Percentiles rank a stretch among this genome's conserved stretches.
phyloP scores from a whole-genome alignment of 2,888 invertebrate genomes.

The Amphipyra tragopoginis region DNA sequence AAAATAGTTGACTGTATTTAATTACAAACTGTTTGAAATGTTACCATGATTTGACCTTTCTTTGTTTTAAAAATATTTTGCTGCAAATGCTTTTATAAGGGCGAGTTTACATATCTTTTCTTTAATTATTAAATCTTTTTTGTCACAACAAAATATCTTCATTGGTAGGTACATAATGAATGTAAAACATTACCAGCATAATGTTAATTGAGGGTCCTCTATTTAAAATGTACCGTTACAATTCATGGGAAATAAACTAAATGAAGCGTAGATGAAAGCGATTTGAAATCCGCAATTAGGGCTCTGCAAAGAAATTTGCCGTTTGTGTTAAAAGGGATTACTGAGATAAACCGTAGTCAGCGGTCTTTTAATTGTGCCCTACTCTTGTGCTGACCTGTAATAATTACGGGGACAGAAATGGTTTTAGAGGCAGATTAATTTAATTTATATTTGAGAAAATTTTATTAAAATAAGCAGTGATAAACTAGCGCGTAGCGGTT shows the following conservation, averaged over 20 bases:
- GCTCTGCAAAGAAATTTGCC: conserved; percentile 57
- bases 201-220: conserved; percentile 19
- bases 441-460: neutral
- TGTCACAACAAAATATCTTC: neutral
- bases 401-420: conserved; percentile 58
- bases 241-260: conserved; percentile 59
- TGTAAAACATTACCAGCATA: too few species aligned
- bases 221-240: conserved; percentile 41
- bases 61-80: too few species aligned
- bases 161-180: too few species aligned
- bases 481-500: too few species aligned
- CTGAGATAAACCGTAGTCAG: conserved; percentile 62
- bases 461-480: too few species aligned
- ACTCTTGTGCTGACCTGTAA: conserved; percentile 61
- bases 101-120: too few species aligned
- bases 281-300: conserved; percentile 61
- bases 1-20: too few species aligned
- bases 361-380: conserved; percentile 66
- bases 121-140: too few species aligned
- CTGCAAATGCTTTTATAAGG: too few species aligned
- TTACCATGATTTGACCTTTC: too few species aligned
- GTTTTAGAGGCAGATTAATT: conserved; percentile 11
- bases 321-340: conserved; percentile 62
- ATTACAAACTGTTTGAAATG: too few species aligned
- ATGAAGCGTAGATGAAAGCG: conserved; percentile 64